Percentiles rank a stretch among this genome's conserved stretches.
Conservation (phyloP, 2,797 vertebrate genomes). For the Calcarius lapponicus region DNA sequence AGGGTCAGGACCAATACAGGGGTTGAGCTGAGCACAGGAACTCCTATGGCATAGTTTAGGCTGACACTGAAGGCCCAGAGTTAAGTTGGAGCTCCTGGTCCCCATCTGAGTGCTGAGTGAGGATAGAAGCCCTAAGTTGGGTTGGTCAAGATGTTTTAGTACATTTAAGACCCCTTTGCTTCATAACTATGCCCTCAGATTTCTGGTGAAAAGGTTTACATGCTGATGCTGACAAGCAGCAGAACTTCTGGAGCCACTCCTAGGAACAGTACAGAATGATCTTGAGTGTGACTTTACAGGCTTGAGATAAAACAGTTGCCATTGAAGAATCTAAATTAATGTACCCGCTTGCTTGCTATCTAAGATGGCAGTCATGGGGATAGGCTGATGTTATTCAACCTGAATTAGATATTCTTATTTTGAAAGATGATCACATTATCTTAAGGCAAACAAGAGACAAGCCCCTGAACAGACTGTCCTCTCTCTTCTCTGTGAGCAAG, state of each 20-base stretch:
- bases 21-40: background rate
- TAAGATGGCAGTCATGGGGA: background rate
- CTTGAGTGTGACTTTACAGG: background rate
- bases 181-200: background rate
- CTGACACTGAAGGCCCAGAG: background rate
- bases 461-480: background rate
- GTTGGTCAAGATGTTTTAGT: background rate
- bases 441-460: background rate
- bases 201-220: background rate
- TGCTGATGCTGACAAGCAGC: background rate
- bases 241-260: background rate
- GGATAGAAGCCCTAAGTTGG: background rate
- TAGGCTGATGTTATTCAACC: background rate
- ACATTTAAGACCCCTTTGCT: background rate
- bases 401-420: background rate
- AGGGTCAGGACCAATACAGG: fast-evolving
- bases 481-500: background rate
- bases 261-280: background rate
- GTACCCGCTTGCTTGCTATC: background rate
- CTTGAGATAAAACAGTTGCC: background rate
- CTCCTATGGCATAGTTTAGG: background rate
- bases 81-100: background rate
- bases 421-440: background rate
- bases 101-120: background rate
- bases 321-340: background rate